Conservation (phyloP, 2,888 invertebrate species). For the Ligdia adustata region DNA sequence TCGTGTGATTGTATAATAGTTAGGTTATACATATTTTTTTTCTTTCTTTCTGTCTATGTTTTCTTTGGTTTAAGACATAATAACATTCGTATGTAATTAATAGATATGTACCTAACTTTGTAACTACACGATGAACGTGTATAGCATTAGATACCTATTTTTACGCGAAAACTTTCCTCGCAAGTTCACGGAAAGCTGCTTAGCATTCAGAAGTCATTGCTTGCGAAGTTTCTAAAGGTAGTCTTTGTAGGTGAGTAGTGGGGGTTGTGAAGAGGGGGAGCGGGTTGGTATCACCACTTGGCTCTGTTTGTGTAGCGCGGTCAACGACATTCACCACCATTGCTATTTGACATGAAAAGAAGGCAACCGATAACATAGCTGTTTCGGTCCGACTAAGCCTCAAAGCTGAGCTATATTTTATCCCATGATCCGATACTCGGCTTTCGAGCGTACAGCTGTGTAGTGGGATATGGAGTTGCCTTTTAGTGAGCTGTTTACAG, state of each 20-base stretch:
- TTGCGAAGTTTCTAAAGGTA: constrained; percentile 57
- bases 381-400: constrained; percentile 37
- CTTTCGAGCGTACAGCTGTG: constrained; percentile 2
- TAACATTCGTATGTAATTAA: no score
- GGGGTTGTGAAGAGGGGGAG: constrained; percentile 10
- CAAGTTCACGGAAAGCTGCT: constrained; percentile 55
- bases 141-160: constrained; percentile 28
- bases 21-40: no score
- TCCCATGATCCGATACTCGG: constrained; percentile 37
- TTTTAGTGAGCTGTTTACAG: not conserved
- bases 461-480: constrained; percentile 8
- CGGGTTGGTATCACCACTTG: constrained; percentile 41
- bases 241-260: constrained; percentile 34
- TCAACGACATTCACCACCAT: constrained; percentile 69
- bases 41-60: no score
- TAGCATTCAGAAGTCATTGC: constrained; percentile 67
- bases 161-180: constrained; percentile 40
- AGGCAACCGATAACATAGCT: constrained; percentile 52
- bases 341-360: constrained; percentile 71
- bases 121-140: constrained; percentile 18
- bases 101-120: not conserved
- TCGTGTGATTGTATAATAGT: no score
- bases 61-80: no score
- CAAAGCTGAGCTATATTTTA: constrained; percentile 42
- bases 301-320: constrained; percentile 58